Evolutionary conservation across 2,113 vertebrate genomes (phyloP).

Genomic region (Neotragus moschatus): DNA sequence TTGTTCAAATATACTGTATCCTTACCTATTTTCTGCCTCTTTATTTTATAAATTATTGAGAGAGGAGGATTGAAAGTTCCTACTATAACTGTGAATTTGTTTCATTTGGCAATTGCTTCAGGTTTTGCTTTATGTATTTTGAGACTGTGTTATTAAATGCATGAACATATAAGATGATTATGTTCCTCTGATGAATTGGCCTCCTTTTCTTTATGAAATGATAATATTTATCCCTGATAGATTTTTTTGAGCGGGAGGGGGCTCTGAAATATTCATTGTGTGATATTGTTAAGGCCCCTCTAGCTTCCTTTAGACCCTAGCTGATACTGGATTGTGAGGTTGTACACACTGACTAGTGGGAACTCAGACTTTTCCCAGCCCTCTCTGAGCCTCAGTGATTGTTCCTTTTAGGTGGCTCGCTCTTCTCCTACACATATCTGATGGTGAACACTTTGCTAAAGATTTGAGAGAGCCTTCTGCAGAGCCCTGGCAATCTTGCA

Average conservation of each 20-base stretch:
- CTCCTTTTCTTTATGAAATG: background rate
- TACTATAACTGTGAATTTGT: background rate
- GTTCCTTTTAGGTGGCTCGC: background rate
- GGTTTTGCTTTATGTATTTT: background rate
- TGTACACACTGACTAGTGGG: background rate
- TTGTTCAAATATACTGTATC: background rate
- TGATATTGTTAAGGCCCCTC: background rate
- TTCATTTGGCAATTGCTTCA: background rate
- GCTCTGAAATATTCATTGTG: background rate
- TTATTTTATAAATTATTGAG: background rate
- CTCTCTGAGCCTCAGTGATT: background rate
- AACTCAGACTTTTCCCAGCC: too few relatives aligned
- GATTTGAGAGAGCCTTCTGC: background rate
- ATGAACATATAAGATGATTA: background rate
- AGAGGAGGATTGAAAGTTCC: background rate
- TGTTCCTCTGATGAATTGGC: background rate
- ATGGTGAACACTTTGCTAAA: background rate
- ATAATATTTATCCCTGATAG: background rate
- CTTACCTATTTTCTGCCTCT: background rate
- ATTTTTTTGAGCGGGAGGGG: background rate
- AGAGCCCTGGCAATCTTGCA: background rate
- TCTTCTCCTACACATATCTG: background rate
- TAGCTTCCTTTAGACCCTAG: background rate
- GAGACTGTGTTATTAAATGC: background rate
- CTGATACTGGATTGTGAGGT: background rate